phyloP scores from a whole-genome alignment of 1,140 invertebrate genomes.

The Nasonia longicornis region DNA sequence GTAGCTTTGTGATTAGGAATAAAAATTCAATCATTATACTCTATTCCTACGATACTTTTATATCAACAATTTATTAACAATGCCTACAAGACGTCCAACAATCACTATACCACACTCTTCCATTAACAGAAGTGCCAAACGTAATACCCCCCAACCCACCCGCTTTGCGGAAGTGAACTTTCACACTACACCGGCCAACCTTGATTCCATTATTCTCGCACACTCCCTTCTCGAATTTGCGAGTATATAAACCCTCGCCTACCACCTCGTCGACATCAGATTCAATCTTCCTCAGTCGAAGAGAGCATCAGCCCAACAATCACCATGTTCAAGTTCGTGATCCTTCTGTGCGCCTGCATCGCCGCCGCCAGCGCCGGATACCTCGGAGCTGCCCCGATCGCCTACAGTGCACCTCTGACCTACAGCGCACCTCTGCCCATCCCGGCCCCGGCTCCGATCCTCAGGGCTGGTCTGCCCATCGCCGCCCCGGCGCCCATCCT shows the following conservation, averaged over 20 bases:
- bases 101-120: too few relatives aligned
- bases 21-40: too few relatives aligned
- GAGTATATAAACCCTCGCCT: conserved; percentile 1
- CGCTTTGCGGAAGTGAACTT: too few relatives aligned
- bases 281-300: not conserved
- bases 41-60: too few relatives aligned
- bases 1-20: too few relatives aligned
- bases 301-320: not conserved
- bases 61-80: too few relatives aligned
- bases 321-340: conserved; percentile 30
- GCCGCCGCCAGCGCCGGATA: not conserved
- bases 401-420: not conserved
- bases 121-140: too few relatives aligned
- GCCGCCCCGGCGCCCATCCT: conserved; percentile 9
- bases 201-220: not conserved
- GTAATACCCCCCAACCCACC: too few relatives aligned
- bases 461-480: conserved; percentile 24
- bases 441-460: conserved; percentile 12
- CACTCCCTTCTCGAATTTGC: not conserved
- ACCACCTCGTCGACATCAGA: not conserved
- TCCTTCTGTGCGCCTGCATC: not conserved
- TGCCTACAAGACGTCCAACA: too few relatives aligned
- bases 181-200: too few relatives aligned
- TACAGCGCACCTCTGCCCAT: conserved; percentile 11
- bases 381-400: not conserved